phyloP scores from a whole-genome alignment of 2,797 vertebrate genomes.

The Paedocypris micromegethes region DNA sequence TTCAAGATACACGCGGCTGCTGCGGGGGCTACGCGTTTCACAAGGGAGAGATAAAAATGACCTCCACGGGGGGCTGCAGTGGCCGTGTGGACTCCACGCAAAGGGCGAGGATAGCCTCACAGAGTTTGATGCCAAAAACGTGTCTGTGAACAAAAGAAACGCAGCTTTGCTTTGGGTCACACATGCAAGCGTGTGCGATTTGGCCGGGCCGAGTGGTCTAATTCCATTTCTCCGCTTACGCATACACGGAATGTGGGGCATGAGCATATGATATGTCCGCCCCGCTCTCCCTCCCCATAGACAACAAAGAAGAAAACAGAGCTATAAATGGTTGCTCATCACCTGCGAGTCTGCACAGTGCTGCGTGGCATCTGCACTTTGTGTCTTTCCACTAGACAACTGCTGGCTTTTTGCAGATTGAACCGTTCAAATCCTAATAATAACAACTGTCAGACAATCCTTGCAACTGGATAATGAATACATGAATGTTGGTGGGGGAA shows the following conservation, averaged over 20 bases:
- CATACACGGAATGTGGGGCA: conserved; percentile 46
- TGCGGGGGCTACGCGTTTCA: conserved; percentile 41
- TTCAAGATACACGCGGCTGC: conserved; percentile 35
- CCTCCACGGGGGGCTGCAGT: conserved; percentile 10
- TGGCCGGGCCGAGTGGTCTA: conserved; percentile 39
- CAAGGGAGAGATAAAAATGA: conserved; percentile 36
- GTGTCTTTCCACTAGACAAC: conserved; percentile 17
- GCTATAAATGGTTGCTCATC: conserved; percentile 42
- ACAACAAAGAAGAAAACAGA: conserved; percentile 34
- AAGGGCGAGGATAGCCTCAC: conserved; percentile 32
- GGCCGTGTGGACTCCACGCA: conserved; percentile 24
- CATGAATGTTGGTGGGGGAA: not conserved
- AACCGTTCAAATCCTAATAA: conserved; percentile 1
- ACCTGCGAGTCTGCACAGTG: conserved; percentile 26
- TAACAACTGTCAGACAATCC: not conserved
- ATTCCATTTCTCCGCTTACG: conserved; percentile 41
- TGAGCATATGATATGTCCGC: conserved; percentile 26
- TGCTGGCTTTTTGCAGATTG: conserved; percentile 11
- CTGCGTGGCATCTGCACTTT: conserved; percentile 40
- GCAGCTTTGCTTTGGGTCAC: conserved; percentile 3
- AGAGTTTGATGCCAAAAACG: conserved; percentile 18
- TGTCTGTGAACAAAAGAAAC: conserved; percentile 22
- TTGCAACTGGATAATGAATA: conserved; percentile 12
- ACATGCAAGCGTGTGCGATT: conserved; percentile 33
- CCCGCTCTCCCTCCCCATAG: not conserved